These are phyloP conservation scores for Hemiscyllium ocellatum DNA, from an alignment of 2,113 vertebrate species.

Conservation along the genomic window DNA sequence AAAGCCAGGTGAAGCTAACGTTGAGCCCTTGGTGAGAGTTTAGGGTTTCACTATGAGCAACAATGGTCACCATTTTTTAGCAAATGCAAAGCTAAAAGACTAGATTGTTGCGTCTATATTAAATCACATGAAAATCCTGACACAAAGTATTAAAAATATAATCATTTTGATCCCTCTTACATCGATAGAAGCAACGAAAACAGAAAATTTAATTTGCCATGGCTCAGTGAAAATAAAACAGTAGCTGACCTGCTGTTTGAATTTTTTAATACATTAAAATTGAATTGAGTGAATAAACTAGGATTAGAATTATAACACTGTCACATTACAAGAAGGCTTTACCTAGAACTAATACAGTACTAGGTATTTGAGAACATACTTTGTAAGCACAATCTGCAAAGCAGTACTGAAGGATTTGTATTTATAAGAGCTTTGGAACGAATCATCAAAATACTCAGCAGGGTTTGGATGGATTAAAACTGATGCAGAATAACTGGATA, in stretches of 20 bases:
- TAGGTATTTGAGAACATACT: conserved; percentile 32
- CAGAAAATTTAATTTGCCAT: conserved; percentile 12
- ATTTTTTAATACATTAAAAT: conserved; percentile 8
- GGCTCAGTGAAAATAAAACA: conserved; percentile 30
- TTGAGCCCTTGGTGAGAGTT: not conserved
- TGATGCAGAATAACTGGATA: conserved; percentile 37
- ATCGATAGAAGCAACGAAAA: conserved; percentile 11
- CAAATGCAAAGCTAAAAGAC: not conserved
- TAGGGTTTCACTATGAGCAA: not conserved
- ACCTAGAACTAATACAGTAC: conserved; percentile 32
- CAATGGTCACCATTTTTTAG: not conserved
- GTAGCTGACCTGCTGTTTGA: not conserved
- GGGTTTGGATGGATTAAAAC: conserved; percentile 28
- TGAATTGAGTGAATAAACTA: conserved; percentile 16
- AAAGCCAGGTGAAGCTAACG: not conserved
- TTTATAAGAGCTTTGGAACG: conserved; percentile 32
- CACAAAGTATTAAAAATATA: not conserved
- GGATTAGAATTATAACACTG: conserved; percentile 28
- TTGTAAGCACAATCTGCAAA: conserved; percentile 19
- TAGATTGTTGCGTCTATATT: conserved; percentile 18
- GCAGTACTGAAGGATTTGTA: conserved; percentile 34
- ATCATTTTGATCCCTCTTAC: not conserved
- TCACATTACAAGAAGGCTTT: not conserved
- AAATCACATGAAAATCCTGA: conserved; percentile 20
- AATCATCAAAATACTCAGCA: conserved; percentile 33